A percentile compares a stretch with the other conserved stretches of the same genome.
Conservation (phyloP, 1,140 invertebrate species). For the Ganaspis sp. region DNA sequence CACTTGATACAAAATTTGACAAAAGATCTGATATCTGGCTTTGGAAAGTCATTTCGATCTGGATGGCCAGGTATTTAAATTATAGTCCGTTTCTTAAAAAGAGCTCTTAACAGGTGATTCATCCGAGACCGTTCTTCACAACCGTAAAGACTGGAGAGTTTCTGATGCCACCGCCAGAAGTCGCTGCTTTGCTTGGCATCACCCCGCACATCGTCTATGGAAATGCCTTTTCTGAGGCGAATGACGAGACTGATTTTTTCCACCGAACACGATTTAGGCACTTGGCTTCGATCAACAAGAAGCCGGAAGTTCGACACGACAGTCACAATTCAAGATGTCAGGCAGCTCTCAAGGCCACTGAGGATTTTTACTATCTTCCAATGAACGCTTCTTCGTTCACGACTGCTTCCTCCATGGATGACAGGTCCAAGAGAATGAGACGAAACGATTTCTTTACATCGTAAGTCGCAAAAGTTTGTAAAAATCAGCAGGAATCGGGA, state of each 20-base stretch:
- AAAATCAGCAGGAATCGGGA: too few species aligned
- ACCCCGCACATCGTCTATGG: slow-evolving; percentile 62
- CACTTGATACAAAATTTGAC: too few species aligned
- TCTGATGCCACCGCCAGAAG: slow-evolving; percentile 84
- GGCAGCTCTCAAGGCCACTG: slow-evolving; percentile 68
- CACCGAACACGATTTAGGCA: slow-evolving; percentile 63
- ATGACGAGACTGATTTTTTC: slow-evolving; percentile 45
- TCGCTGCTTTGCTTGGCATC: slow-evolving; percentile 81
- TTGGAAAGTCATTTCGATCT: too few species aligned
- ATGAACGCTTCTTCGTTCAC: slow-evolving; percentile 58
- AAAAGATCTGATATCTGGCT: too few species aligned
- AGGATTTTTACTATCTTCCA: slow-evolving; percentile 60
- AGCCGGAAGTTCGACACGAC: slow-evolving; percentile 68
- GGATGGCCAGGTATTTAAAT: too few species aligned
- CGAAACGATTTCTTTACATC: not conserved
- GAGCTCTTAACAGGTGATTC: slow-evolving; percentile 36
- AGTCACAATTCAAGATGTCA: slow-evolving; percentile 67
- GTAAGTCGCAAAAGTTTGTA: slow-evolving; percentile 32
- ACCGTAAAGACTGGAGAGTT: slow-evolving; percentile 87
- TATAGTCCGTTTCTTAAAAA: not conserved
- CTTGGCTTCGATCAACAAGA: slow-evolving; percentile 62
- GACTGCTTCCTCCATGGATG: slow-evolving; percentile 58
- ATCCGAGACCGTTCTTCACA: slow-evolving; percentile 82
- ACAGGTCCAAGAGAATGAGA: slow-evolving; percentile 41
- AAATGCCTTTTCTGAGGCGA: slow-evolving; percentile 52